Evolutionary conservation across 2,888 invertebrate genomes (phyloP).

Genomic region (Tetragnatha montana): DNA sequence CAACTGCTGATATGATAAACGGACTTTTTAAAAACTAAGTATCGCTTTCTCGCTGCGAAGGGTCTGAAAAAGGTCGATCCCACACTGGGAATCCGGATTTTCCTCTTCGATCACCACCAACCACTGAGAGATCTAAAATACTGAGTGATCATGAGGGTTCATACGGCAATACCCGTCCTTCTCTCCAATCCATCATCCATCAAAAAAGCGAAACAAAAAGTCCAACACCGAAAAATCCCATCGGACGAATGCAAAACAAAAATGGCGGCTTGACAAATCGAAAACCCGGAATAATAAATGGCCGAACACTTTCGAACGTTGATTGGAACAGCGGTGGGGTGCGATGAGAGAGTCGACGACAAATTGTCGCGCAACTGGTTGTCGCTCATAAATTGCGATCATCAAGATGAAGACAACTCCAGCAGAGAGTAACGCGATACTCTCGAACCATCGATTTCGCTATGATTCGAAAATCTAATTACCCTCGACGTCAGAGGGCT

Average conservation of each 20-base stretch:
- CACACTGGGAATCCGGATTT: too few relatives aligned
- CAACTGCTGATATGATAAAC: too few relatives aligned
- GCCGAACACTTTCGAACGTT: neutral
- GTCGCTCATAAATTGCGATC: neutral
- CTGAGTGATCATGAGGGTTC: too few relatives aligned
- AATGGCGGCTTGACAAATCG: neutral
- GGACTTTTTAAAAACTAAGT: too few relatives aligned
- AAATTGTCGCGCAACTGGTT: neutral
- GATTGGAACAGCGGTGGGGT: neutral
- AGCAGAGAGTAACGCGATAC: neutral
- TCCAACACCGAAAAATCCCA: neutral
- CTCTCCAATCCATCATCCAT: neutral
- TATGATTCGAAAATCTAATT: slow-evolving; percentile 1
- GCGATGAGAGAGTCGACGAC: neutral
- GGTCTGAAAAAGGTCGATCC: too few relatives aligned
- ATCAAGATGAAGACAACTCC: neutral
- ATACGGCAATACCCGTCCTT: too few relatives aligned
- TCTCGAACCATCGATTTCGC: neutral
- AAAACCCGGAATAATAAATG: neutral
- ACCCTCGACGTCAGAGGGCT: neutral
- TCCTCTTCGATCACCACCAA: too few relatives aligned
- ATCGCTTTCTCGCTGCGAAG: too few relatives aligned
- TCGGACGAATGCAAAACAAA: neutral
- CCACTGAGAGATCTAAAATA: too few relatives aligned
- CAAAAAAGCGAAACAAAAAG: neutral